Evolutionary conservation across 2,797 vertebrate genomes (phyloP).

Genomic region (Eulemur rubriventer): DNA sequence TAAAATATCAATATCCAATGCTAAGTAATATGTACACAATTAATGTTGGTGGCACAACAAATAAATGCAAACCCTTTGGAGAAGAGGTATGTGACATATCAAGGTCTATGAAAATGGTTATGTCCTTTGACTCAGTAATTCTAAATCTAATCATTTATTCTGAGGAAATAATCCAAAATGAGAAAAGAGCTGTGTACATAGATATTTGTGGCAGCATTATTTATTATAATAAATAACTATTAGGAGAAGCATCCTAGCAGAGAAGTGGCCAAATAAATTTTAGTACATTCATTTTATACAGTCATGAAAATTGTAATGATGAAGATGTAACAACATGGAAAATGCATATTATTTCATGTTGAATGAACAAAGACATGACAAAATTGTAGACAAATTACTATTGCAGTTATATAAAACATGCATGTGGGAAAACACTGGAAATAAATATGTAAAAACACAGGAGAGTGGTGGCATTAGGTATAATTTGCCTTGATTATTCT

Average conservation of each 20-base stretch:
- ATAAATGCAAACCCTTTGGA: neutral
- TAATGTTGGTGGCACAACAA: neutral
- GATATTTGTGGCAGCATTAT: neutral
- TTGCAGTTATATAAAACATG: neutral
- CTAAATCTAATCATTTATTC: neutral
- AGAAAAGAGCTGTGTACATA: neutral
- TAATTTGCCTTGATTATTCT: neutral
- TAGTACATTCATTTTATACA: neutral
- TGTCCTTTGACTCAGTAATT: neutral
- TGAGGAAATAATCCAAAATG: constrained; percentile 2
- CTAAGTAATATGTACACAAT: neutral
- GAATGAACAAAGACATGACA: neutral
- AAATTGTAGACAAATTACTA: neutral
- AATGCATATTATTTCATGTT: neutral
- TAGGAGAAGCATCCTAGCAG: neutral
- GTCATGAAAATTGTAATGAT: neutral
- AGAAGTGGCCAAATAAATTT: neutral
- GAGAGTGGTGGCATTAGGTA: neutral
- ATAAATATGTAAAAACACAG: neutral
- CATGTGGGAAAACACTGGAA: neutral
- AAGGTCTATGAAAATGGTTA: neutral
- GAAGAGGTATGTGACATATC: neutral
- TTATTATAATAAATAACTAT: neutral
- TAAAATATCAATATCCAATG: neutral
- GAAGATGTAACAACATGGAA: neutral